Base-by-base conservation (phyloP, 2,797 vertebrate species). In the Trichosurus vulpecula region DNA sequence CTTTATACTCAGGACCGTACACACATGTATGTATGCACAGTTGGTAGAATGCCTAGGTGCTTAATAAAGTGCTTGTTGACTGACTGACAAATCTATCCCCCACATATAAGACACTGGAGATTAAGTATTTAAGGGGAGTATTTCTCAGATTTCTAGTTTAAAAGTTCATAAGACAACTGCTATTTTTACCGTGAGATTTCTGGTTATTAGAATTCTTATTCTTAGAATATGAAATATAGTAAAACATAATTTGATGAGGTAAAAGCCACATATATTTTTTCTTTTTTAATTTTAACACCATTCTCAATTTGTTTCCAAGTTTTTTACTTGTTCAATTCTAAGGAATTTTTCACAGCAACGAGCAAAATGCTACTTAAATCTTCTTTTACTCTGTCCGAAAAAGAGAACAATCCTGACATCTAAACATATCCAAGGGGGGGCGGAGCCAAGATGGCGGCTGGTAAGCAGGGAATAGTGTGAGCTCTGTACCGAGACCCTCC, bases 161-260 rank as follows among this genome's bases (percentile, higher is more conserved):
- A 94, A 52, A 53, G 6, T 57, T 91, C 13, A 93, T 1, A 35
- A 51, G 93, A 87, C 52, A 92, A 94, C 6, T 91, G 93, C 0
- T 92, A 90, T 51, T 90, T 4, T 92, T 14, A 89, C 95, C 94
- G 9, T 66, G 51, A 95, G 92, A 52, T 90, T 30, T 74, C 51
- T 90, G 91, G 35, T 90, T 95, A 27, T 90, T 27, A 91, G 54
- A 96, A 95, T 58, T 51, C 81, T 61, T 27, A 94, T 58, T 94
- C 55, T 93, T 55, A 90, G 54, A 93, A 95, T 19, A 96, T 41
- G 53, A 96, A 95, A 92, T 55, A 81, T 27, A 47, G 22, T 81
- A 81, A 81, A 81, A 81, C 9, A 25, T 8, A 81, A 47, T 10
- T 14, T 47, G 41, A 25, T 81, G 58, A 81, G 22, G 41, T 10